Percentiles rank a stretch among this genome's conserved stretches.
phyloP scores from a whole-genome alignment of 2,797 vertebrate genomes.

The Pteropus rufus region DNA sequence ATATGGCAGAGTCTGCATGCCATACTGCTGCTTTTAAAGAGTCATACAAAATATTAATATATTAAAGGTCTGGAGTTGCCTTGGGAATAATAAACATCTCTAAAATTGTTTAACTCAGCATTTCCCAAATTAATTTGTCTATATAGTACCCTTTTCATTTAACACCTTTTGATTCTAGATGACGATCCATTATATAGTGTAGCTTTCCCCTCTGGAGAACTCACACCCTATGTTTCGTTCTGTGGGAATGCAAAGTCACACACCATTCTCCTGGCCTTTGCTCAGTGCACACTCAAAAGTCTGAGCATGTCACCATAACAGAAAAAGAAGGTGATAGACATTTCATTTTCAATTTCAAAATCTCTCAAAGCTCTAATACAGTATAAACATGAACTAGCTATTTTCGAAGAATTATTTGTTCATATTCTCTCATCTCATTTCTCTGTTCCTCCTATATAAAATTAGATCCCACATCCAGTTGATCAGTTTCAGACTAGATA shows the following conservation, averaged over 20 bases:
- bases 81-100: background rate
- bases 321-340: background rate
- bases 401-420: background rate
- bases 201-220: background rate
- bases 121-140: constrained; percentile 16
- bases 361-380: background rate
- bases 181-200: background rate
- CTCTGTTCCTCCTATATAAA: background rate
- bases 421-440: background rate
- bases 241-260: background rate
- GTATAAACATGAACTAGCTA: background rate
- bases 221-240: background rate
- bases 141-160: background rate
- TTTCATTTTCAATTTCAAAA: background rate
- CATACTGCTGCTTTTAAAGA: background rate
- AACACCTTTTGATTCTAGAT: background rate
- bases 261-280: background rate
- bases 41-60: background rate
- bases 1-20: background rate
- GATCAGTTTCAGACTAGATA: background rate
- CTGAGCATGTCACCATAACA: background rate
- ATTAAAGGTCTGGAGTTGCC: background rate
- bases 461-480: background rate
- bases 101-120: background rate
- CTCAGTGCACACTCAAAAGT: background rate